phyloP scores from a whole-genome alignment of 2,113 vertebrate species.

The Lophochroa leadbeateri region DNA sequence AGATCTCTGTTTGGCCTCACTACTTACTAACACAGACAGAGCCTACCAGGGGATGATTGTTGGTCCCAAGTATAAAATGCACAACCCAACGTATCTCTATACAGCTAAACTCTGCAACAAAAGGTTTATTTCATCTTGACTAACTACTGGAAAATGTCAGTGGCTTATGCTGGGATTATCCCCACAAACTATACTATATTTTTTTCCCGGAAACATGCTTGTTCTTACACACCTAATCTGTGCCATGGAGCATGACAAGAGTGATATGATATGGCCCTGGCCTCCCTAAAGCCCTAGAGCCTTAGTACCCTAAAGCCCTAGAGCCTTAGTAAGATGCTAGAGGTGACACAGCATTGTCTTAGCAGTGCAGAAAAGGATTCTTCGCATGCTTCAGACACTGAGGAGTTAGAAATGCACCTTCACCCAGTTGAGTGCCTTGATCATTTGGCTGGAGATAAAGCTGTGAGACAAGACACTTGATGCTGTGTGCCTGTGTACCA shows the following conservation, averaged over 20 bases:
- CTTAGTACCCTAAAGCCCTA: not conserved
- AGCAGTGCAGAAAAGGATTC: not conserved
- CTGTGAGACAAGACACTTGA: not conserved
- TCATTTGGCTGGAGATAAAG: not conserved
- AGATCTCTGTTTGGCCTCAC: not conserved
- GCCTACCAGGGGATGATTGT: not conserved
- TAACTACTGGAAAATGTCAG: not conserved
- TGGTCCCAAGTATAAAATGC: not conserved
- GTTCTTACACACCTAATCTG: not conserved
- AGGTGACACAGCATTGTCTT: not conserved
- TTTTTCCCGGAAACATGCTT: not conserved
- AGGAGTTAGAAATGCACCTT: not conserved
- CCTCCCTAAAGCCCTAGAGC: not conserved
- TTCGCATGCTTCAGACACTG: not conserved
- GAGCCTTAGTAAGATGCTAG: not conserved
- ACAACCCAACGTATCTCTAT: not conserved
- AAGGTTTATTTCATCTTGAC: not conserved
- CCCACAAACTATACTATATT: not conserved
- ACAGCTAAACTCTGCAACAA: not conserved
- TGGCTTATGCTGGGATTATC: not conserved
- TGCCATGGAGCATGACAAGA: accelerated
- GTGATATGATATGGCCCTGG: accelerated
- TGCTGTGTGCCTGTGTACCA: not conserved
- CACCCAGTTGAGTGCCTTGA: accelerated
- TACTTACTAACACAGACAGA: not conserved